These are phyloP conservation scores for Gastrophysa polygoni DNA, from an alignment of 2,888 invertebrate genomes.

Conservation along the genomic window DNA sequence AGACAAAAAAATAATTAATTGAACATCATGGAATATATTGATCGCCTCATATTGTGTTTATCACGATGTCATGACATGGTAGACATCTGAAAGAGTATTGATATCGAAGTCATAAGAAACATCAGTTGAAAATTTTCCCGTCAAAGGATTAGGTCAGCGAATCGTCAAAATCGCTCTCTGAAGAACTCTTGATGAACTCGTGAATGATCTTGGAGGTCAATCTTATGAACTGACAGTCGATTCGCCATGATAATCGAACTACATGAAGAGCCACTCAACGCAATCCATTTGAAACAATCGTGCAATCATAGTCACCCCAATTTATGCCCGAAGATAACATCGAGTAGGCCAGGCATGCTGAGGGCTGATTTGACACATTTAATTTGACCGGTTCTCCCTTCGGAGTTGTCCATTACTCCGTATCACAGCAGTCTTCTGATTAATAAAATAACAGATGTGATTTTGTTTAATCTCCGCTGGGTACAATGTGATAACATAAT, in stretches of 20 bases:
- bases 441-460: constrained; percentile 49
- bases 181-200: too few species aligned
- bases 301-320: constrained; percentile 53
- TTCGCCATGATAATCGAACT: constrained; percentile 41
- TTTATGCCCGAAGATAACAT: constrained; percentile 50
- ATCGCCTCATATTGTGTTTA: too few species aligned
- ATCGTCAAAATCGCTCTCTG: too few species aligned
- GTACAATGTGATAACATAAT: constrained; percentile 29
- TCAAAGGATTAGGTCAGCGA: too few species aligned
- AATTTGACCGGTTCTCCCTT: constrained; percentile 50
- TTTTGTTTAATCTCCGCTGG: constrained; percentile 34
- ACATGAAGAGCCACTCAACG: constrained; percentile 48
- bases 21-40: too few species aligned
- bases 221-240: constrained; percentile 35
- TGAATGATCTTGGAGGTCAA: too few species aligned
- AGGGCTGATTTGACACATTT: constrained; percentile 54
- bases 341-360: constrained; percentile 47
- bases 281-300: constrained; percentile 54
- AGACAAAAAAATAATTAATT: too few species aligned
- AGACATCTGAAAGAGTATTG: too few species aligned
- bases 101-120: too few species aligned
- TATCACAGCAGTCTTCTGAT: constrained; percentile 43
- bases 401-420: constrained; percentile 45
- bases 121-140: too few species aligned
- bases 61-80: too few species aligned